phyloP scores from a whole-genome alignment of 2,113 vertebrate genomes.

The Psittacula cyanocephala region DNA sequence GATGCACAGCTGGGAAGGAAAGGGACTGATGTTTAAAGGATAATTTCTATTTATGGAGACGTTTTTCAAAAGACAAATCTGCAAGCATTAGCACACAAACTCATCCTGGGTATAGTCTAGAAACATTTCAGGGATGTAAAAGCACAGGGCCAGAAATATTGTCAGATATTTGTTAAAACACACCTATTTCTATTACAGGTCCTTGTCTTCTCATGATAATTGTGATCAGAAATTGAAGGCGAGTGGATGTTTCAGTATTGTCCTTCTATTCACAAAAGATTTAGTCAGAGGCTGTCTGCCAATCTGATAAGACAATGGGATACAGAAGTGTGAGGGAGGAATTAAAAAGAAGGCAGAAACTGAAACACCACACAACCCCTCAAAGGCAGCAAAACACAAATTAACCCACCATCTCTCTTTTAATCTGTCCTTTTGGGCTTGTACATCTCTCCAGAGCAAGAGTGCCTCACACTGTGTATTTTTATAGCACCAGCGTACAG shows the following conservation, averaged over 20 bases:
- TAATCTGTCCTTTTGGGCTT: background rate
- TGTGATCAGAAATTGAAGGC: background rate
- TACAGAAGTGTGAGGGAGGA: background rate
- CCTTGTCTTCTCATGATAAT: background rate
- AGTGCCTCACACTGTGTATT: rapidly evolving
- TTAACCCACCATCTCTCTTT: background rate
- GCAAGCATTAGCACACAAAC: background rate
- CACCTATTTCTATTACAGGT: background rate
- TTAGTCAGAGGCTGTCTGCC: background rate
- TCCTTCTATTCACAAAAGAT: background rate
- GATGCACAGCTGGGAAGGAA: background rate
- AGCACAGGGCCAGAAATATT: background rate
- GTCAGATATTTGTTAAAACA: background rate
- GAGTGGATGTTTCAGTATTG: background rate
- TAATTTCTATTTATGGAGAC: constrained; percentile 9
- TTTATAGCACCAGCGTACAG: rapidly evolving
- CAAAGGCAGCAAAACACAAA: background rate
- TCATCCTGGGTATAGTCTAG: background rate
- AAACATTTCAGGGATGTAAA: background rate
- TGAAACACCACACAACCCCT: background rate
- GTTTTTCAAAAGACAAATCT: constrained; percentile 15
- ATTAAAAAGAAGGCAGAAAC: background rate
- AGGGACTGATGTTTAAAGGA: background rate
- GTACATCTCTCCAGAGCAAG: background rate
- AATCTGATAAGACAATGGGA: background rate